These are phyloP conservation scores for Ectropis grisescens DNA, from an alignment of 1,140 invertebrate genomes.

Conservation along the genomic window DNA sequence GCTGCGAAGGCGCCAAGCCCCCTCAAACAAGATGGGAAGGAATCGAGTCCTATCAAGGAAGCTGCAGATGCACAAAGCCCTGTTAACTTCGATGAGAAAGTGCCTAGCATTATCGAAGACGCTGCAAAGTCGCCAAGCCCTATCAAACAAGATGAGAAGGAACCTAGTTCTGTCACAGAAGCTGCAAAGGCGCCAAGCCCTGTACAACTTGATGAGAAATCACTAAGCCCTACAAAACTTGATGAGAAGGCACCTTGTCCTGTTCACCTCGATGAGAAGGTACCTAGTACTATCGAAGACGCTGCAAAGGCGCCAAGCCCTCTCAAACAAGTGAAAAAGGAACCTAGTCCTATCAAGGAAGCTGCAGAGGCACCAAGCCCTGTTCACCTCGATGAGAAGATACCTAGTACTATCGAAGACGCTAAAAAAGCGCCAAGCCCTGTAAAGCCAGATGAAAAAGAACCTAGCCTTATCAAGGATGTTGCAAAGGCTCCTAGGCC, in stretches of 20 bases:
- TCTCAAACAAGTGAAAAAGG: background rate
- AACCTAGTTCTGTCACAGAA: too few species aligned
- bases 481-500: background rate
- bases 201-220: background rate
- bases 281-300: background rate
- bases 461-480: background rate
- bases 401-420: too few species aligned
- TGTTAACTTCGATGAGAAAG: constrained; percentile 1
- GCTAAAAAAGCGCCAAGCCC: background rate
- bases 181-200: too few species aligned
- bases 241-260: background rate
- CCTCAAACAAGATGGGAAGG: background rate
- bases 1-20: constrained; percentile 1
- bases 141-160: background rate
- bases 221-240: background rate
- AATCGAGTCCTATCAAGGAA: constrained; percentile 1
- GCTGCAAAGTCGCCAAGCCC: constrained; percentile 1
- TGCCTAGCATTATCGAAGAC: constrained; percentile 1
- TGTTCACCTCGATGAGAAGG: background rate
- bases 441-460: background rate
- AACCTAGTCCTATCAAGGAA: too few species aligned
- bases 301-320: constrained; percentile 1
- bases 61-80: background rate
- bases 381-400: background rate
- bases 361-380: background rate